These are phyloP conservation scores for Pardalotus punctatus DNA, from an alignment of 2,113 vertebrate species.

Conservation along the genomic window DNA sequence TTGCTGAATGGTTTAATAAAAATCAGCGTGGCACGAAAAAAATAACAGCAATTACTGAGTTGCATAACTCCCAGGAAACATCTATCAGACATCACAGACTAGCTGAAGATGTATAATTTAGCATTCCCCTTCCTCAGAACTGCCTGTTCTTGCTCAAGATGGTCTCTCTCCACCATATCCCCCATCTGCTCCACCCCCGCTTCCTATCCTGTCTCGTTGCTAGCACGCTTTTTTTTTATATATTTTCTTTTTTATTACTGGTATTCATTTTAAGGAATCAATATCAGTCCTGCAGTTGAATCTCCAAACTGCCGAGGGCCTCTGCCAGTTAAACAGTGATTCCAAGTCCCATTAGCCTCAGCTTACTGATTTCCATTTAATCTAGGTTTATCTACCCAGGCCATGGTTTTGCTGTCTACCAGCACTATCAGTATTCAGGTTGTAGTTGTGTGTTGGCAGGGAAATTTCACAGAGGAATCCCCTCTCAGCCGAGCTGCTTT, in stretches of 20 bases:
- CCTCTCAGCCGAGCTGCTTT: not conserved
- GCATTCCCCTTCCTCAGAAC: conserved; percentile 47
- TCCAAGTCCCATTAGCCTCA: not conserved
- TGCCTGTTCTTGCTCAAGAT: conserved; percentile 60
- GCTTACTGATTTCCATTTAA: not conserved
- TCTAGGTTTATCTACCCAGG: not conserved
- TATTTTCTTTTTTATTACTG: not conserved
- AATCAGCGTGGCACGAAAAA: not conserved
- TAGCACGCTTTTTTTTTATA: not conserved
- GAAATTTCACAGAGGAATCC: not conserved
- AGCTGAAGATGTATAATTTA: conserved; percentile 39
- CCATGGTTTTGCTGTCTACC: not conserved
- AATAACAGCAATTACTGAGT: conserved; percentile 30
- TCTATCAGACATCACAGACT: conserved; percentile 50
- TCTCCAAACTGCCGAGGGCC: not conserved
- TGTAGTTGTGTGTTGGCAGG: not conserved
- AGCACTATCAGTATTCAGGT: accelerated
- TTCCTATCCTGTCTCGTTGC: conserved; percentile 44
- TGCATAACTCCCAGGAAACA: conserved; percentile 42
- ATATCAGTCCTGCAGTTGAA: not conserved
- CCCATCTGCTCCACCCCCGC: conserved; percentile 57
- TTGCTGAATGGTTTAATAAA: conserved; percentile 37
- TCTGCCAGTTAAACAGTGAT: not conserved
- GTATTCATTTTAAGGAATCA: conserved; percentile 12
- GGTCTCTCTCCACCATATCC: conserved; percentile 31